Conservation (phyloP, 2,113 vertebrate species). For the Crocuta crocuta region DNA sequence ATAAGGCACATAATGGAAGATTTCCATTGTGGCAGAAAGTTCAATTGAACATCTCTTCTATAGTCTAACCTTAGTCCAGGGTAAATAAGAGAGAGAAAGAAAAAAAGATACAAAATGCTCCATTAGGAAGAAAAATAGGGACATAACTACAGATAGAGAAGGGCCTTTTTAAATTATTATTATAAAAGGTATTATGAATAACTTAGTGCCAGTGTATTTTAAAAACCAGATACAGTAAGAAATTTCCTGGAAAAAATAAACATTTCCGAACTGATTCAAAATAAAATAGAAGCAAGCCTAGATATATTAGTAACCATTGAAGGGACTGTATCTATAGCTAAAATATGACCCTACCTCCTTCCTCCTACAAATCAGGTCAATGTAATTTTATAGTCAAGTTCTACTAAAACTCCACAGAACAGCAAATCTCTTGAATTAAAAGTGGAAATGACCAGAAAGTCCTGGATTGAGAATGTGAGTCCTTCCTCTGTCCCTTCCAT, state of each 20-base stretch:
- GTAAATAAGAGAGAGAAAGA: not conserved
- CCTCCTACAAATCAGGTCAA: not conserved
- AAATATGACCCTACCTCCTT: not conserved
- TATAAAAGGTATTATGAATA: not conserved
- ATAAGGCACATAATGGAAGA: not conserved
- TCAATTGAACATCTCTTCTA: not conserved
- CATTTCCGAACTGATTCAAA: not conserved
- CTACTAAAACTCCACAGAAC: not conserved
- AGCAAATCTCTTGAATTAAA: conserved; percentile 31
- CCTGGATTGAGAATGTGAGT: not conserved
- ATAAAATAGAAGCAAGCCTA: not conserved
- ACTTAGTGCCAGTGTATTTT: not conserved
- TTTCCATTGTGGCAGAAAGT: not conserved
- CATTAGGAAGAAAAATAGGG: not conserved
- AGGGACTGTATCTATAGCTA: not conserved
- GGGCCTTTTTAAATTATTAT: not conserved
- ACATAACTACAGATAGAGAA: not conserved
- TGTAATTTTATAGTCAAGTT: not conserved
- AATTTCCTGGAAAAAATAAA: not conserved
- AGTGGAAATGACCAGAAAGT: not conserved
- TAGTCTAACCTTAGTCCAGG: not conserved
- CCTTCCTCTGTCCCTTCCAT: not conserved
- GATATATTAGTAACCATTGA: not conserved
- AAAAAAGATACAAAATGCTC: not conserved
- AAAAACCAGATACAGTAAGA: not conserved